These are phyloP conservation scores for Clarias magur DNA, from an alignment of 2,113 vertebrate species.

Conservation along the genomic window DNA sequence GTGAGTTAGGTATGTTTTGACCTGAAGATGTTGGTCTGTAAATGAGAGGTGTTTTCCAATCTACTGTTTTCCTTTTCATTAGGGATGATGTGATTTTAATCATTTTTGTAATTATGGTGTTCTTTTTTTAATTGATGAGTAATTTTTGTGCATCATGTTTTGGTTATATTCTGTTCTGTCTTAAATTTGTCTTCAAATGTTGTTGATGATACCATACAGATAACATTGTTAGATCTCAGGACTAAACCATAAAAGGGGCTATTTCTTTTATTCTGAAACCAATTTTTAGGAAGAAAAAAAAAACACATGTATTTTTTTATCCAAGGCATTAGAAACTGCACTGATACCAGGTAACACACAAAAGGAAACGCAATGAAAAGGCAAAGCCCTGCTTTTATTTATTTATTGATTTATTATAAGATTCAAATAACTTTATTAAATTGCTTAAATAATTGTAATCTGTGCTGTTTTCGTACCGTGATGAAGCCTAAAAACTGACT, in stretches of 20 bases:
- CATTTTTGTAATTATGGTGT: neutral
- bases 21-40: slow-evolving; percentile 1
- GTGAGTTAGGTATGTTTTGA: neutral
- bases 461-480: neutral
- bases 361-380: neutral
- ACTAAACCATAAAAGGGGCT: neutral
- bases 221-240: neutral
- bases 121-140: neutral
- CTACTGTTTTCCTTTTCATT: neutral
- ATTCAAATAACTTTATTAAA: no score
- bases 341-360: neutral
- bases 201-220: neutral
- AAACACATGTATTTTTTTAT: neutral
- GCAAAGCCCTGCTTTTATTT: no score
- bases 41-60: neutral
- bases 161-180: no score
- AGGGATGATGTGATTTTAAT: neutral
- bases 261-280: neutral
- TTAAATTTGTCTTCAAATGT: neutral
- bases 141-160: neutral
- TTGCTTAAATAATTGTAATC: neutral
- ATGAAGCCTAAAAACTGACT: neutral
- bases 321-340: neutral
- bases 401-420: no score
- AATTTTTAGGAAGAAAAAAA: neutral